Evolutionary conservation across 92 coral and sea anemone genomes (phyloP).

Genomic region (Heteractis magnifica): DNA sequence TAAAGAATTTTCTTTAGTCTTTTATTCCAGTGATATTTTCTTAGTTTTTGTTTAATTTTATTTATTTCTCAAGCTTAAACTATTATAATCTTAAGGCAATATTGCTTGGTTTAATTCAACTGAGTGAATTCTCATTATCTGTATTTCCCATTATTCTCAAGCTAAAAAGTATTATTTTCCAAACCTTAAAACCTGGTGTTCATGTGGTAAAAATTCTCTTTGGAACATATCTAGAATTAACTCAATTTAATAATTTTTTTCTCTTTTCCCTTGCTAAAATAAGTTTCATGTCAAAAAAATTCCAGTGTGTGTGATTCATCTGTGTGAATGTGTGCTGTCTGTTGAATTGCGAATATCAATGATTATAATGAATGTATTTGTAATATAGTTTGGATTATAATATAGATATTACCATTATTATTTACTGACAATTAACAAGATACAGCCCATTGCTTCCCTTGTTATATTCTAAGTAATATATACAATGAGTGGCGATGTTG

Average conservation of each 20-base stretch:
- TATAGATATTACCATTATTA: background rate
- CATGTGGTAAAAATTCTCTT: background rate
- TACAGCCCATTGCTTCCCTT: background rate
- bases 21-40: background rate
- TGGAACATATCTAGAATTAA: background rate
- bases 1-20: constrained; percentile 79
- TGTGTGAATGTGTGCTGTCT: background rate
- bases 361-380: background rate
- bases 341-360: background rate
- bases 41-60: background rate
- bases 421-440: background rate
- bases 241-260: background rate
- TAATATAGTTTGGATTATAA: background rate
- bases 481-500: background rate
- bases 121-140: no score
- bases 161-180: no score
- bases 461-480: background rate
- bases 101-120: no score
- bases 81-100: no score
- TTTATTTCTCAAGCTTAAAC: background rate
- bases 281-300: no score
- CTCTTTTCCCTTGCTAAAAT: background rate
- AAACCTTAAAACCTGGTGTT: no score
- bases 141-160: no score
- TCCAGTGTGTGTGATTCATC: background rate